Evolutionary conservation across 2,113 vertebrate genomes (phyloP).

Genomic region (Oriolus oriolus): DNA sequence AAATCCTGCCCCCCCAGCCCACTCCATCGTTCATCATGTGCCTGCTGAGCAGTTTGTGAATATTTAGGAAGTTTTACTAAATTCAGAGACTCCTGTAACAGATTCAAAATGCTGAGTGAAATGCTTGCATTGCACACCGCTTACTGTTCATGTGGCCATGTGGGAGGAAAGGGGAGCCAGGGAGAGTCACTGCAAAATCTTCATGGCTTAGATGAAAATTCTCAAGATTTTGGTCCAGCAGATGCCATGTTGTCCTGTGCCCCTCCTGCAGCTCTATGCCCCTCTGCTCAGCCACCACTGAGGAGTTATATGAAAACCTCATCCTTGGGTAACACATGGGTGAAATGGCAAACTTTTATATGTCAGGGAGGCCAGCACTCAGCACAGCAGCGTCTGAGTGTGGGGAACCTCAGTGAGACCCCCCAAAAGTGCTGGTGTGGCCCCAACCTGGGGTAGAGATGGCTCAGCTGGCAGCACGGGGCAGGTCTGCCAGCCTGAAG

Average conservation of each 20-base stretch:
- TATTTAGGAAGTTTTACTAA: neutral
- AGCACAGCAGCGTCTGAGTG: accelerated
- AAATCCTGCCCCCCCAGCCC: neutral
- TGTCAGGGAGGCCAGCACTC: neutral
- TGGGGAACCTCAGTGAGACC: neutral
- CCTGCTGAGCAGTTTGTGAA: neutral
- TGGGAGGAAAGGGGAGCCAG: neutral
- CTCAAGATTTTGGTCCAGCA: neutral
- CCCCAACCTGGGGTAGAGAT: accelerated
- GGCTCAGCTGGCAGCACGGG: neutral
- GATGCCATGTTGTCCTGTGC: accelerated
- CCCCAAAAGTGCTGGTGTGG: accelerated
- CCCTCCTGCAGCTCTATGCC: accelerated
- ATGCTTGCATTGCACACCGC: neutral
- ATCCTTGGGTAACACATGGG: neutral
- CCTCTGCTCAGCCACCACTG: accelerated
- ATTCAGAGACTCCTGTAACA: neutral
- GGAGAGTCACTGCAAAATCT: neutral
- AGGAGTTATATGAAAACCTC: neutral
- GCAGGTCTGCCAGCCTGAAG: neutral
- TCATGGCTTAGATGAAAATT: neutral
- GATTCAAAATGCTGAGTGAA: neutral
- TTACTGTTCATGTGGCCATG: neutral
- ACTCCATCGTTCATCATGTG: neutral
- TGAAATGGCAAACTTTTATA: neutral